Conservation (phyloP, 2,888 invertebrate genomes). For the Eupithecia subfuscata region DNA sequence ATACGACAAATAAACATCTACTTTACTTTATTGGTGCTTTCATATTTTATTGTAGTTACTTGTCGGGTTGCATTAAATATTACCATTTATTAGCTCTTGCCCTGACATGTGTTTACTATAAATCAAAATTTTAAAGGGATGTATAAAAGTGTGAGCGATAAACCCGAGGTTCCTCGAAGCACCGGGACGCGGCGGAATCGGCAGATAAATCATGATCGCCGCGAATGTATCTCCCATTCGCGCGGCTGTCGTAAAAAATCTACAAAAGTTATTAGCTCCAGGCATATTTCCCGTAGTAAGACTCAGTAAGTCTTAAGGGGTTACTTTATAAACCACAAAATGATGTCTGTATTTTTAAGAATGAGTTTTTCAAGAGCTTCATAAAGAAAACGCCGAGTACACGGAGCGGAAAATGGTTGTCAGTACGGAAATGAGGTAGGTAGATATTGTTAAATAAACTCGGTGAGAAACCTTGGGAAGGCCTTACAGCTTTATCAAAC, state of each 20-base stretch:
- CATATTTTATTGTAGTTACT: slow-evolving; percentile 41
- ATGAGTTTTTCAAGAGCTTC: slow-evolving; percentile 11
- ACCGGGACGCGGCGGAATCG: slow-evolving; percentile 14
- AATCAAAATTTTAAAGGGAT: slow-evolving; percentile 33
- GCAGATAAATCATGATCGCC: slow-evolving; percentile 31
- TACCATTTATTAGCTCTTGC: slow-evolving; percentile 31
- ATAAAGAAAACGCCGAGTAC: slow-evolving; percentile 1
- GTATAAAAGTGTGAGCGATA: slow-evolving; percentile 26
- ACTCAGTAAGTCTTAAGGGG: slow-evolving; percentile 23
- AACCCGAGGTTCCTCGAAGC: slow-evolving; percentile 22
- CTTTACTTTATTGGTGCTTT: slow-evolving; percentile 46
- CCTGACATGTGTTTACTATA: slow-evolving; percentile 41
- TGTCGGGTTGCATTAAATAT: slow-evolving; percentile 39
- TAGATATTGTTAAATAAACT: neutral
- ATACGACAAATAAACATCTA: slow-evolving; percentile 46
- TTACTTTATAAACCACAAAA: slow-evolving; percentile 18
- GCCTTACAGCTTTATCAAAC: slow-evolving; percentile 8
- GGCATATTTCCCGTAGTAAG: slow-evolving; percentile 14
- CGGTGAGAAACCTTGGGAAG: slow-evolving; percentile 1
- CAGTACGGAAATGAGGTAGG: neutral
- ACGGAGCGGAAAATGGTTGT: slow-evolving; percentile 3
- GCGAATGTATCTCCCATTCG: slow-evolving; percentile 16
- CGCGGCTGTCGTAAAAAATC: slow-evolving; percentile 24
- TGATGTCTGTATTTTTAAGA: slow-evolving; percentile 9
- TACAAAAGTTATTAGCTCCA: slow-evolving; percentile 19